Conservation (phyloP, 64 coral and sea anemone genomes). For the Dendronephthya gigantea region DNA sequence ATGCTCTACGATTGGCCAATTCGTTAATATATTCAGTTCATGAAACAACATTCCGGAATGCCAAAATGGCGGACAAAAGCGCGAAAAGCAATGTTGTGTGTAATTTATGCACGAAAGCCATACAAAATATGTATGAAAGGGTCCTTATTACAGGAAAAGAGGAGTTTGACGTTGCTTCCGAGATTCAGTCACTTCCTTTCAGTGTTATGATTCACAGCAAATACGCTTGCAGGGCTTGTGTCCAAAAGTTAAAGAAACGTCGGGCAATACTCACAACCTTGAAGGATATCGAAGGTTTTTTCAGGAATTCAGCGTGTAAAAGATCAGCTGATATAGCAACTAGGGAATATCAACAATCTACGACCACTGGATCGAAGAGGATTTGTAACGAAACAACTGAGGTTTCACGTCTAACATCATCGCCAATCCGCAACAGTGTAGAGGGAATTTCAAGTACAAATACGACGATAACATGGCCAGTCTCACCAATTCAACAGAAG, state of each 20-base stretch:
- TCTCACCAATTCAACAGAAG: not conserved
- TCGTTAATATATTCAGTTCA: not conserved
- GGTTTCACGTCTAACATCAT: not conserved
- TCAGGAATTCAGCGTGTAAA: not conserved
- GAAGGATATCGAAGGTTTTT: not conserved
- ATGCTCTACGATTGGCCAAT: not conserved
- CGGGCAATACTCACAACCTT: not conserved
- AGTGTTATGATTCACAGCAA: not conserved
- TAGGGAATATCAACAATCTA: not conserved
- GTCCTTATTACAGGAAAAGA: too few species aligned
- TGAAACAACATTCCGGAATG: not conserved
- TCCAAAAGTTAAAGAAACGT: constrained; percentile 6
- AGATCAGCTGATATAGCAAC: not conserved
- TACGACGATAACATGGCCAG: not conserved
- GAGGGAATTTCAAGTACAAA: not conserved
- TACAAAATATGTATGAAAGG: too few species aligned
- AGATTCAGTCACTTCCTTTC: too few species aligned
- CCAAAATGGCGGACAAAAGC: too few species aligned
- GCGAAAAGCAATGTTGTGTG: too few species aligned
- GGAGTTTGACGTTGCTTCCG: too few species aligned
- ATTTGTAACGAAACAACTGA: not conserved
- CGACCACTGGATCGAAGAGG: not conserved
- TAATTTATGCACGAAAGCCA: too few species aligned
- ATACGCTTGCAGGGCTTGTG: not conserved
- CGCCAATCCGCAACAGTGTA: not conserved